These are phyloP conservation scores for Amphiprion ocellaris DNA, from an alignment of 2,113 vertebrate species.

Conservation along the genomic window DNA sequence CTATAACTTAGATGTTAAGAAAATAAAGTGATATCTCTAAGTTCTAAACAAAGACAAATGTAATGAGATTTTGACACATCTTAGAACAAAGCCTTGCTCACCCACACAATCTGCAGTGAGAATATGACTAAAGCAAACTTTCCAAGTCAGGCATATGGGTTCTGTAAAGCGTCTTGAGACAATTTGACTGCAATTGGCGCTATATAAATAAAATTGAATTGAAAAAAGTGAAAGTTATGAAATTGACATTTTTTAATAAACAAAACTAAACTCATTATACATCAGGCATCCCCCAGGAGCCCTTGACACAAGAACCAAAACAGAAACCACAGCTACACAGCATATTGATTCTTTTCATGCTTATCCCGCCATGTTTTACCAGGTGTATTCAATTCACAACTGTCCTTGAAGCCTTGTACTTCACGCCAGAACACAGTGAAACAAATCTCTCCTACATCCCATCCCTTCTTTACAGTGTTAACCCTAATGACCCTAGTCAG, in stretches of 20 bases:
- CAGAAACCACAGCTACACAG: constrained; percentile 36
- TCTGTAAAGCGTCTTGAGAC: no score
- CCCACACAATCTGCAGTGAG: constrained; percentile 29
- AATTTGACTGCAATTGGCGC: no score
- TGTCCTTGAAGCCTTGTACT: constrained; percentile 71
- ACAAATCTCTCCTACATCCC: constrained; percentile 58
- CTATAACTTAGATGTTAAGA: constrained; percentile 6
- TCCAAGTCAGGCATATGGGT: neutral
- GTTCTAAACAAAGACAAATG: neutral
- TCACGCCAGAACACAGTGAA: constrained; percentile 47
- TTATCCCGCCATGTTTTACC: constrained; percentile 55
- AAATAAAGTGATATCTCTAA: constrained; percentile 1
- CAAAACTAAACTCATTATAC: constrained; percentile 38
- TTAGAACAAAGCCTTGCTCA: constrained; percentile 23
- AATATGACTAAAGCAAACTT: constrained; percentile 35
- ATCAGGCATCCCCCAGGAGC: constrained; percentile 10
- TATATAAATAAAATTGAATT: no score
- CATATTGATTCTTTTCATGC: constrained; percentile 55
- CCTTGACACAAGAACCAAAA: constrained; percentile 44
- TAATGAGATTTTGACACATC: constrained; percentile 34
- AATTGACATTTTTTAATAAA: constrained; percentile 49
- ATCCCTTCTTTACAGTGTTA: constrained; percentile 57
- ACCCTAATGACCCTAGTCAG: constrained; percentile 69
- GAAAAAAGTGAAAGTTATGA: constrained; percentile 6
- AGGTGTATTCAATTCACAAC: constrained; percentile 56